Evolutionary conservation across 2,888 invertebrate genomes (phyloP).

Genomic region (Papilio protenor): DNA sequence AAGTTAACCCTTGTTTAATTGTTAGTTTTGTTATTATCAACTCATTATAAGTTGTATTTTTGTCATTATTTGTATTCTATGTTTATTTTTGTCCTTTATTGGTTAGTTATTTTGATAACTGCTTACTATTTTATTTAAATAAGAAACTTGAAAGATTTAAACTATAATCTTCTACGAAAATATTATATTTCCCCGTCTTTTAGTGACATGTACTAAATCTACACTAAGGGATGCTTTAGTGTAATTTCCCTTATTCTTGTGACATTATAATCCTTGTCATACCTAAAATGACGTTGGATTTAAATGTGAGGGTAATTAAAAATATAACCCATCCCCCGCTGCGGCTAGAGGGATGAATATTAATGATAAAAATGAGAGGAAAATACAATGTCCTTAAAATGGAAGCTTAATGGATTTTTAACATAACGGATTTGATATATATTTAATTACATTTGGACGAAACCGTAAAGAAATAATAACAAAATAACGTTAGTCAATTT

Average conservation of each 20-base stretch:
- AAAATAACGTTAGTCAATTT: neutral
- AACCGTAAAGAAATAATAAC: neutral
- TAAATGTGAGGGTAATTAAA: slow-evolving; percentile 47
- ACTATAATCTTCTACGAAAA: neutral
- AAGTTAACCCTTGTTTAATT: neutral
- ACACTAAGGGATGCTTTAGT: neutral
- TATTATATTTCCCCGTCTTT: neutral
- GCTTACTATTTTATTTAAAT: too few species aligned
- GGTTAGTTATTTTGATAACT: too few species aligned
- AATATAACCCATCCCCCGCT: slow-evolving; percentile 40
- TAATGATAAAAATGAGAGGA: slow-evolving; percentile 42
- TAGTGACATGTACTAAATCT: neutral
- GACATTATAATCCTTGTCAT: slow-evolving; percentile 38
- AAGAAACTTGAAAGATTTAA: neutral
- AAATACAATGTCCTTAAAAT: slow-evolving; percentile 28
- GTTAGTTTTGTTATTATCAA: neutral
- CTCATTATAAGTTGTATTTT: neutral
- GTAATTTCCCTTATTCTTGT: slow-evolving; percentile 17
- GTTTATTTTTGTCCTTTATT: neutral
- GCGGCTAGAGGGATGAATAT: slow-evolving; percentile 39
- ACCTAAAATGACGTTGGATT: slow-evolving; percentile 36
- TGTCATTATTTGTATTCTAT: neutral
- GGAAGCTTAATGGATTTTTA: slow-evolving; percentile 33
- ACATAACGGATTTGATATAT: slow-evolving; percentile 2
- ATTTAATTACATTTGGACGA: neutral